Evolutionary conservation across 2,888 invertebrate genomes (phyloP).

Genomic region (Eupeodes latifasciatus): DNA sequence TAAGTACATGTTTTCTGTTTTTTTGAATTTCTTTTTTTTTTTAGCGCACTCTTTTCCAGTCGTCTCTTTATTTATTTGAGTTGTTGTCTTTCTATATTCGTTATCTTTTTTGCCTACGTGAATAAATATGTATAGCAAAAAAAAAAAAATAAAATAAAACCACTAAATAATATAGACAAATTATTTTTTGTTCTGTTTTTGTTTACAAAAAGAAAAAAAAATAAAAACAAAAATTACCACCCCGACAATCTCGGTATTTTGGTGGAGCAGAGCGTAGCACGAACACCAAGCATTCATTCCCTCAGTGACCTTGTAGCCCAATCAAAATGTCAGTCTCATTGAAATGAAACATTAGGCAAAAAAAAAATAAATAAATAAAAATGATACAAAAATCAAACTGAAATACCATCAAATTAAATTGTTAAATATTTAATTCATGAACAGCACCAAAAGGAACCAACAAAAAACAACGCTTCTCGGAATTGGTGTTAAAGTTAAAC

Average conservation of each 20-base stretch:
- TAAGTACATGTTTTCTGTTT: no score
- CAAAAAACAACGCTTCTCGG: not conserved
- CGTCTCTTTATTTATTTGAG: conserved; percentile 6
- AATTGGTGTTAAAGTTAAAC: conserved; percentile 18
- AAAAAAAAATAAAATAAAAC: not conserved
- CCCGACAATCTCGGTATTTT: not conserved
- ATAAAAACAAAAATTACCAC: conserved; percentile 3
- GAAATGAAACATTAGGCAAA: conserved; percentile 50
- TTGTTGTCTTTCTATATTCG: conserved; percentile 18
- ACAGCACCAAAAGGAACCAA: not conserved
- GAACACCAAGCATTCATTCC: conserved; percentile 28
- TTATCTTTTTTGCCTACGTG: conserved; percentile 39
- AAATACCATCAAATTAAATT: conserved; percentile 51
- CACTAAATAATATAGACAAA: conserved; percentile 24
- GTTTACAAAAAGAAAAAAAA: conserved; percentile 13
- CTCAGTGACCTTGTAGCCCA: conserved; percentile 63
- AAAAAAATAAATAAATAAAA: not conserved
- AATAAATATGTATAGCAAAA: conserved; percentile 12
- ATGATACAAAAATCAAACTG: not conserved
- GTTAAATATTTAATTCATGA: conserved; percentile 72
- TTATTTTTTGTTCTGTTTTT: not conserved
- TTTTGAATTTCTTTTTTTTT: not conserved
- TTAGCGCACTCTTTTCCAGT: not conserved
- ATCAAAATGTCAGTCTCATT: conserved; percentile 70
- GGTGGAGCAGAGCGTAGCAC: not conserved